Conservation (phyloP, 2,797 vertebrate species). For the Columba guinea region DNA sequence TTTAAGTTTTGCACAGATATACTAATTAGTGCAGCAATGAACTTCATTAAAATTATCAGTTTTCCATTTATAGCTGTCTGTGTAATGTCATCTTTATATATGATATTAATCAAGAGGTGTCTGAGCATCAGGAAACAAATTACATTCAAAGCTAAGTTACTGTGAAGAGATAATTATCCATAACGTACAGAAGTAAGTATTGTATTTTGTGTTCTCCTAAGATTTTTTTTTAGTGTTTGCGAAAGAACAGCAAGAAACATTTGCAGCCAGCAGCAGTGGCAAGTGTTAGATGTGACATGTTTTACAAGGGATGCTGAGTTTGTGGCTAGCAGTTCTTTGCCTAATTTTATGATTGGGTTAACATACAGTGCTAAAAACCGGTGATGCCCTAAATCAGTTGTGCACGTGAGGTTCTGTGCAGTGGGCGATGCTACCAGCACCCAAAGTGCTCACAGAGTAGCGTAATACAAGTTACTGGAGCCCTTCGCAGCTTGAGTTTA, state of each 20-base stretch:
- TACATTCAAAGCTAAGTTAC: neutral
- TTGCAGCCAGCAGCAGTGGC: neutral
- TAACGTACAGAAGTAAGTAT: neutral
- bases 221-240: neutral
- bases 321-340: neutral
- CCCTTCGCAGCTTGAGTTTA: neutral
- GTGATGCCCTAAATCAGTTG: neutral
- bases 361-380: neutral
- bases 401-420: neutral
- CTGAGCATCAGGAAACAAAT: conserved; percentile 35
- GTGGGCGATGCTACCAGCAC: neutral
- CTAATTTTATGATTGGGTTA: neutral
- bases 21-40: conserved; percentile 1
- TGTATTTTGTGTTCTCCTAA: neutral
- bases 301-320: neutral
- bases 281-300: neutral
- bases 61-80: conserved; percentile 40
- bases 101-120: conserved; percentile 41
- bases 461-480: neutral
- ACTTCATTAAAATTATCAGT: conserved; percentile 19
- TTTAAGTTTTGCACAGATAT: neutral
- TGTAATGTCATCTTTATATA: neutral
- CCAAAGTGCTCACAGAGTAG: neutral
- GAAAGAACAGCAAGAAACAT: neutral
- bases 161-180: neutral